Evolutionary conservation across 2,113 vertebrate genomes (phyloP), one percentile per base, ranked within the genome.

Genomic region (Setophaga kirtlandii): DNA sequence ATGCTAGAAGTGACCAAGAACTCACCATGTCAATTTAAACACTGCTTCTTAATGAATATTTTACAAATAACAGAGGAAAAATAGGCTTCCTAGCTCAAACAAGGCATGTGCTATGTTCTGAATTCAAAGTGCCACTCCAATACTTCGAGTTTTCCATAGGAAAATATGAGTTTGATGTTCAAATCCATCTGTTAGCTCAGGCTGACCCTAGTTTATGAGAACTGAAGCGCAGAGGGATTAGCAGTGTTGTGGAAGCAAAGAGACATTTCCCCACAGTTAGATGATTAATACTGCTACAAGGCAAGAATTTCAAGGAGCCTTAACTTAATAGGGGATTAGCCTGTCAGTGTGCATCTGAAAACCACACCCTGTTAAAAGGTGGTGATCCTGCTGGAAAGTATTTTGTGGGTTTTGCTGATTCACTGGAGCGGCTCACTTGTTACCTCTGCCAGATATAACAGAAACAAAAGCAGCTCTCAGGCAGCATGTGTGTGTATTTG

Each of bases 321-420:
- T 67, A 84, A 71, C 3, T 75, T 80, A 39, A 15, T 5, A 30
- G 44, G 19, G n/a, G 53, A 93, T 82, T 70, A 94, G 73, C 69
- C 76, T 75, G 33, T 73, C 73, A 64, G 71, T 75, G 76, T 94
- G 73, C 58, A 68, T 94, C 65, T 93, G 86, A 78, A 93, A 93
- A 79, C 93, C 88, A 78, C 83, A 83, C 92, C 92, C 86, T 69
- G 58, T 39, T 90, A n/a, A 71, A 86, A 93, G 62, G 80, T 89
- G 69, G 37, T 95, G 96, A 96, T 92, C 58, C 46, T 87, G 52
- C 77, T 92, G 96, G 96, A 95, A 96, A 96, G 69, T 89, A 95
- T 93, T 94, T 84, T 92, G 94, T 96, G 94, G 79, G 73, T 89
- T 96, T 96, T 96, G 93, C 94, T 96, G 94, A 96, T 73, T 95